Base-by-base conservation (phyloP, 2,888 invertebrate genomes). In the Schrankia costaestrigalis region DNA sequence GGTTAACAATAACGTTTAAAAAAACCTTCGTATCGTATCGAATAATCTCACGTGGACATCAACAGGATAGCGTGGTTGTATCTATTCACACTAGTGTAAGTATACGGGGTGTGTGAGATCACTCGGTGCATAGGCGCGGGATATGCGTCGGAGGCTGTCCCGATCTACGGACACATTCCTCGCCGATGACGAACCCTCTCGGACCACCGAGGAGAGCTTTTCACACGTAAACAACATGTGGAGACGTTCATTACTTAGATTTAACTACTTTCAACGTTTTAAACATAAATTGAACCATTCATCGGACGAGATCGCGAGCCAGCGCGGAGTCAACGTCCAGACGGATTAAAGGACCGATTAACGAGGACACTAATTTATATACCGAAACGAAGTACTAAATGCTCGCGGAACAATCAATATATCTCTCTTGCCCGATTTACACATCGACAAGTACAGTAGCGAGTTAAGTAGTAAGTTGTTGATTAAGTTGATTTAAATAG, bases 331-430 rank as follows among this genome's bases (percentile, higher is more conserved):
- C 85, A 87, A 85, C 75, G 85, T 68, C 83, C 85, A 84, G 85
- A 80, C 82, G 76, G 78, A 84, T 85, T 85, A 85, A 82, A 83
- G 79, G 80, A 72, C 71, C 75, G 78, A 84, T 85, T 85, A 85
- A 85, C 78, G 77, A 80, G 72, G 76, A 64, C 63, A 71, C 81
- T 85, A 81, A 85, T 87, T 86, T 84, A 81, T 72, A 75, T n/a
- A n/a, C n/a, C n/a, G n/a, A n/a, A 79, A 78, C 81, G 77, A 83
- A 81, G 83, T 84, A 76, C 79, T 79, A 77, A 82, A 78, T 70
- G 71, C 67, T 69, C 65, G 68, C 74, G 75, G 74, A 75, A 79
- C 75, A 66, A 61, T 22, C 9, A 6, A n/a, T 22, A 18, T 3
- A 2, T 18, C 2, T 18, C 2, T 8, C 2, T 2, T 18, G 18